A percentile compares a stretch with the other conserved stretches of the same genome.
Conservation (phyloP, 2,888 invertebrate genomes). For the Eretmocerus hayati region DNA sequence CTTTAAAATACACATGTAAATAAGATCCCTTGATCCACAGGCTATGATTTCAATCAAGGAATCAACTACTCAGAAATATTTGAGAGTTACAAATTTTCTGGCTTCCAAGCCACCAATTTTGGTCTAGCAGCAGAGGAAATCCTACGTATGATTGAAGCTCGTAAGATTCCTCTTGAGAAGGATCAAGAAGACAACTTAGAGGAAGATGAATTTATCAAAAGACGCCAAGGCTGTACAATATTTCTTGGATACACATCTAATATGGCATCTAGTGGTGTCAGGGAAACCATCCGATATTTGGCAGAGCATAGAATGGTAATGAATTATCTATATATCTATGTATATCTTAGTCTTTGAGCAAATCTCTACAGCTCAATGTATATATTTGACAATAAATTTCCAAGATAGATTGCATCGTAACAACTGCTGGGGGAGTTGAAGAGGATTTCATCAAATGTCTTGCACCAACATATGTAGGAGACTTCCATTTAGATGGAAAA, state of each 20-base stretch:
- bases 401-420: conserved; percentile 94
- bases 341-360: neutral
- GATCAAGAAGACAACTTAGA: conserved; percentile 63
- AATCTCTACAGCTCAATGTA: neutral
- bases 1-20: too few relatives aligned
- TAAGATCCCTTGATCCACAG: too few relatives aligned
- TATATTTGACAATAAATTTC: conserved; percentile 42
- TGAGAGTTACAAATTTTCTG: conserved; percentile 69
- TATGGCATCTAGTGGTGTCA: conserved; percentile 88
- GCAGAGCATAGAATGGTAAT: conserved; percentile 72
- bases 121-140: conserved; percentile 86
- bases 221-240: conserved; percentile 81
- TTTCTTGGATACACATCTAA: conserved; percentile 98
- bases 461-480: conserved; percentile 88
- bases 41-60: conserved; percentile 91
- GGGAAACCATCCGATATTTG: conserved; percentile 85
- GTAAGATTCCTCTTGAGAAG: conserved; percentile 60
- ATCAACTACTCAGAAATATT: conserved; percentile 80
- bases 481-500: conserved; percentile 78
- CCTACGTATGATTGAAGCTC: conserved; percentile 69
- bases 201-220: conserved; percentile 72
- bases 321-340: neutral
- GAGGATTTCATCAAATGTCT: conserved; percentile 99
- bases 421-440: conserved; percentile 96
- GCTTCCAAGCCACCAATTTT: conserved; percentile 98